Evolutionary conservation across 2,797 vertebrate genomes (phyloP), one percentile per base, ranked within the genome.

Genomic region (Gymnoscopelus braueri): DNA sequence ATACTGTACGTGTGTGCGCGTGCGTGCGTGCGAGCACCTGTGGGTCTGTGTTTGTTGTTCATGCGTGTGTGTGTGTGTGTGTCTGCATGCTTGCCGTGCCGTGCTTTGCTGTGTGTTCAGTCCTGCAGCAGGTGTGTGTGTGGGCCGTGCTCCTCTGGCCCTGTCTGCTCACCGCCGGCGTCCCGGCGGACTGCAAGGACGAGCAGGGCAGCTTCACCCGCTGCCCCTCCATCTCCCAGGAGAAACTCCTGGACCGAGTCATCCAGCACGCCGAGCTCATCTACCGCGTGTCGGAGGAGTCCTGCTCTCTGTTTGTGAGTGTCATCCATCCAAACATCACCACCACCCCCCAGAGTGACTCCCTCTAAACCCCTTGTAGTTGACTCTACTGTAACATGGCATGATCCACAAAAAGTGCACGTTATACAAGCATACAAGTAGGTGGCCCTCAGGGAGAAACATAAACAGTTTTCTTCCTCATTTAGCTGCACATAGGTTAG

Each of bases 221-320:
- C 71, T 93, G 93, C 71, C 64, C 86, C 11, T 90, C 90, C 65
- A 93, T 95, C 81, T 91, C 94, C 60, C 90, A 91, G 48, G 93
- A 95, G 75, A 93, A 94, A 74, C 91, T 94, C 70, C 88, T 95
- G 1, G 92, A 95, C 72, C 87, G 93, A 71, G 88, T 93, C 84
- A 93, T 94, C 83, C 93, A 93, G 70, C 92, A 94, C 3, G 88
- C 91, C 2, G 93, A 95, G 83, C 89, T 94, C 66, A 93, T 94
- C 87, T 92, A 92, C 70, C 88, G 87, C 0, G 89, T 93, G 74
- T 91, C 94, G 0, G 92, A 94, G 74, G 93, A 94, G 72, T 90
- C 90, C 0, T 93, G 89, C 62, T 75, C 90, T 66, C 70, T 94
- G 54, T 94, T 93, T 84, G 93, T 94, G 79, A 94, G 93, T 92